Evolutionary conservation across 1,140 invertebrate genomes (phyloP).

Genomic region (Kradibia gibbosae): DNA sequence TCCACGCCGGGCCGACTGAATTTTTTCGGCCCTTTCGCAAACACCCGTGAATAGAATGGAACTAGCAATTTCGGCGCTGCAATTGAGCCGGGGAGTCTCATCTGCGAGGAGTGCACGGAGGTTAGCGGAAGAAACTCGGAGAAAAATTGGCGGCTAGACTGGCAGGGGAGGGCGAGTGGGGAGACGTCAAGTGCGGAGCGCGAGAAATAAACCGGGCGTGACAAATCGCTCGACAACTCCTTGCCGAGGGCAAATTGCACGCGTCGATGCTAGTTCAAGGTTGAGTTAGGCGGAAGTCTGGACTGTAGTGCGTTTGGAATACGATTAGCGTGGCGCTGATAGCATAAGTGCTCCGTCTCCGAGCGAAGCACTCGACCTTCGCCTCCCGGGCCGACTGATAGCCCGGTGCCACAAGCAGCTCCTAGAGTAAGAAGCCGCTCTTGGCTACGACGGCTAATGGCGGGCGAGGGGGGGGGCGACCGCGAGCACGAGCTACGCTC

Average conservation of each 20-base stretch:
- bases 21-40: no score
- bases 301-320: slow-evolving; percentile 59
- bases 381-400: no score
- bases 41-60: no score
- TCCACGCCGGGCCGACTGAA: no score
- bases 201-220: slow-evolving; percentile 12
- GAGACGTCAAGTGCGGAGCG: background rate
- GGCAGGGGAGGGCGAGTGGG: background rate
- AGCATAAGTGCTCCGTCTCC: background rate
- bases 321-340: slow-evolving; percentile 52
- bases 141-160: background rate
- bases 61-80: no score
- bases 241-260: slow-evolving; percentile 10
- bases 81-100: no score
- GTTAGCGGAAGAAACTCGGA: no score
- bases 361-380: no score
- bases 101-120: no score
- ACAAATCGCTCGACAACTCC: slow-evolving; percentile 27
- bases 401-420: no score
- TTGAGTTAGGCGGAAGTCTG: slow-evolving; percentile 60
- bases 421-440: background rate
- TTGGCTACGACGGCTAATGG: background rate
- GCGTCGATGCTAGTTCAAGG: slow-evolving; percentile 61
- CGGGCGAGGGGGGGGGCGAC: background rate
- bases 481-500: background rate